Conservation (phyloP, 2,888 invertebrate species). For the Linnaemya vulpina region DNA sequence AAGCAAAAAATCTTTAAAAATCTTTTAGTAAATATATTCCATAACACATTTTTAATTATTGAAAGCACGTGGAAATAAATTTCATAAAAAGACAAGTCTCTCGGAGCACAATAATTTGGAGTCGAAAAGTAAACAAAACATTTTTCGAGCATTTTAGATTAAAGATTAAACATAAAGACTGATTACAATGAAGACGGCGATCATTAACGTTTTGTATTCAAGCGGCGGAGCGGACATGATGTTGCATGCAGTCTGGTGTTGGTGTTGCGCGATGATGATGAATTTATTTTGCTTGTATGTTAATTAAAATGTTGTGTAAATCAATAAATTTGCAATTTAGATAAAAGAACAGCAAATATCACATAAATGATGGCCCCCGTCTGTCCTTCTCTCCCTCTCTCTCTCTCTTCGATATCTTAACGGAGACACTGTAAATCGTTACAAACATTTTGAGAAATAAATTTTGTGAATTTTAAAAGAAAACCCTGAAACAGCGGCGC, state of each 20-base stretch:
- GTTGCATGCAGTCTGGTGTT: too few relatives aligned
- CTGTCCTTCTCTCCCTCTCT: too few relatives aligned
- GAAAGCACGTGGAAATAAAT: slow-evolving; percentile 23
- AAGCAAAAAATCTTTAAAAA: too few relatives aligned
- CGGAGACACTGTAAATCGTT: slow-evolving; percentile 34
- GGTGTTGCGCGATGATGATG: slow-evolving; percentile 36
- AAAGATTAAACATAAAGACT: slow-evolving; percentile 55
- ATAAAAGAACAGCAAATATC: slow-evolving; percentile 46
- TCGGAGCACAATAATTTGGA: slow-evolving; percentile 30
- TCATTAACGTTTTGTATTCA: background rate
- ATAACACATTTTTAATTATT: slow-evolving; percentile 48
- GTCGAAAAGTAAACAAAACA: slow-evolving; percentile 19
- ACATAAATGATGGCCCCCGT: background rate
- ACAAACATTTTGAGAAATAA: slow-evolving; percentile 24
- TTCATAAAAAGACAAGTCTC: slow-evolving; percentile 49
- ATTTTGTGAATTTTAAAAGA: background rate
- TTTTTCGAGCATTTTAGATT: slow-evolving; percentile 60
- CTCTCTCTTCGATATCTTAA: background rate
- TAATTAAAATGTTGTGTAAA: slow-evolving; percentile 71
- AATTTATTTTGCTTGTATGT: slow-evolving; percentile 41
- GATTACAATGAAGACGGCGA: slow-evolving; percentile 20
- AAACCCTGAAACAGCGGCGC: background rate
- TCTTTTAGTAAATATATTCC: background rate
- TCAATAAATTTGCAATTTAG: slow-evolving; percentile 71
- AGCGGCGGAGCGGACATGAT: background rate